Evolutionary conservation across 2,113 vertebrate genomes (phyloP), one percentile per base, ranked within the genome.

Genomic region (Ictalurus punctatus): DNA sequence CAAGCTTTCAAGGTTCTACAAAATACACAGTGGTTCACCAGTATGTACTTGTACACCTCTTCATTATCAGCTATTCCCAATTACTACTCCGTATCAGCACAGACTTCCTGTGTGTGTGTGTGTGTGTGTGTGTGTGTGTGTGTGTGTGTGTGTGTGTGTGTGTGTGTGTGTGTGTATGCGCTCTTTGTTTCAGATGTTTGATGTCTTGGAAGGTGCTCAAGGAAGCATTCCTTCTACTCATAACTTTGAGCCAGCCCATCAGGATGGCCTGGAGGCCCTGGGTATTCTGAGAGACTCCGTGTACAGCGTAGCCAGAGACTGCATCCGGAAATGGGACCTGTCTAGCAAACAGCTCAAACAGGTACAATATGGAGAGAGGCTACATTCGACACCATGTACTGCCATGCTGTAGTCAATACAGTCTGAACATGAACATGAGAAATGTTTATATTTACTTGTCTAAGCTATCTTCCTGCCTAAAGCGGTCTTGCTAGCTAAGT

Each of bases 271-370:
- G 81, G 98, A 99, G 94, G 96, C 97, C 0, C 94, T 99, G 67
- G 92, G 94, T 44, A 94, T 98, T 83, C 95, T 96, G 84, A 96
- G 97, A 40, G 97, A 99, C 69, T 95, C 96, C 59, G 94, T 98
- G 67, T 99, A 97, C 83, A 99, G 97, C 91, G 96, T 97, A 90
- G 98, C 97, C 74, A 97, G 97, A 93, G 98, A 99, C 69, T 96
- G 95, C 92, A 97, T 99, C 93, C 98, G 98, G 93, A 99, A 97
- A 92, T 99, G 98, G 98, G 98, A 99, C 91, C 93, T 99, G 80
- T 91, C 95, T 86, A 95, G 96, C 88, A 98, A 98, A 94, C 96
- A 95, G 44, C 96, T 99, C 85, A 94, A 98, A 89, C 97, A 97
- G 97, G 98, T 99, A 95, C 90, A 59, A 89, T 48, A 40, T 5